Conservation (phyloP, 1,140 invertebrate genomes). For the Pachypeltis micranthus region DNA sequence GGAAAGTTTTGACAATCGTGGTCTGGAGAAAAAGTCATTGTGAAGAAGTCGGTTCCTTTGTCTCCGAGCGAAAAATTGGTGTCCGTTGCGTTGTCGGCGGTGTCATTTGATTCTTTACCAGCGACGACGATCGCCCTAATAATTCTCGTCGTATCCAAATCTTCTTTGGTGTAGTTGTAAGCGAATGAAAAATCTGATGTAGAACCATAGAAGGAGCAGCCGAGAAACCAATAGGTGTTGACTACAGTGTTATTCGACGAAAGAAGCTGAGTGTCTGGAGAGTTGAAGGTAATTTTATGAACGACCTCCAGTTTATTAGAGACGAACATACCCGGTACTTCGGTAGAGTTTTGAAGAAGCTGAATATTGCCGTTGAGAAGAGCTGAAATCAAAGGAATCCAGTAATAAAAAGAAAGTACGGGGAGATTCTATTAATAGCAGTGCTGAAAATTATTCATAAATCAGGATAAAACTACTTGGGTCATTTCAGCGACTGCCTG, state of each 20-base stretch:
- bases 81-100: conserved; percentile 24
- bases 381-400: conserved; percentile 36
- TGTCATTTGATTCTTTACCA: conserved; percentile 19
- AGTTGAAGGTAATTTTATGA: conserved; percentile 44
- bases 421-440: no score
- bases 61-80: conserved; percentile 13
- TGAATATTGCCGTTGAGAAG: conserved; percentile 49
- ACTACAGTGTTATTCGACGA: conserved; percentile 46
- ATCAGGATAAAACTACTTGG: no score
- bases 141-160: conserved; percentile 42
- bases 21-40: conserved; percentile 22
- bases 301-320: conserved; percentile 44
- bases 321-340: conserved; percentile 43
- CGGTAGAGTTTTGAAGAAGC: conserved; percentile 48
- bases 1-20: conserved; percentile 21
- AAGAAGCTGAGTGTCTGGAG: conserved; percentile 47
- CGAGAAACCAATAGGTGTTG: conserved; percentile 61
- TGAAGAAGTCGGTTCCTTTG: no score
- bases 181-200: conserved; percentile 45
- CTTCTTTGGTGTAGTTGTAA: conserved; percentile 48
- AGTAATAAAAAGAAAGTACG: conserved; percentile 21
- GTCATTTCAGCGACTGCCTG: no score
- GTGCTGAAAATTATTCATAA: no score
- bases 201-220: conserved; percentile 56
- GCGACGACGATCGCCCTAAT: neutral